Percentiles rank a stretch among this genome's conserved stretches.
Evolutionary conservation across 2,113 vertebrate genomes (phyloP).

Genomic region (Aptenodytes forsteri): DNA sequence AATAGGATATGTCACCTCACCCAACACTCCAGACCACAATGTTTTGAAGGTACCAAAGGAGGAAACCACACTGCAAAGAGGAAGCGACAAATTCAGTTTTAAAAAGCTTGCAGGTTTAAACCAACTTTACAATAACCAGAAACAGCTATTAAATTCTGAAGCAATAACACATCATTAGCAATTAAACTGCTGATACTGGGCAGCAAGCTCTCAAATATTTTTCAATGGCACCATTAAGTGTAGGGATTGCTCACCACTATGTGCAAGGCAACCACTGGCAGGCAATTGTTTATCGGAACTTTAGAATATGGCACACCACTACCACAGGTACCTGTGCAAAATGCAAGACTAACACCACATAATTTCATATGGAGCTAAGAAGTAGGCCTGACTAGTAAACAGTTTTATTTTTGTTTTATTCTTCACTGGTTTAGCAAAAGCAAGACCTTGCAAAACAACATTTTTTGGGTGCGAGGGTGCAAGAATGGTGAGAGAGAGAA

Average conservation of each 20-base stretch:
- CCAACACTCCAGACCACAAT: neutral
- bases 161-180: slow-evolving; percentile 26
- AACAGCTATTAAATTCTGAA: slow-evolving; percentile 47
- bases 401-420: neutral
- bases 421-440: neutral
- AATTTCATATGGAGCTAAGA: neutral
- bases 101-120: slow-evolving; percentile 24
- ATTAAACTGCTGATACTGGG: slow-evolving; percentile 9
- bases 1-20: slow-evolving; percentile 49
- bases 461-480: neutral
- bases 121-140: slow-evolving; percentile 1
- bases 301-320: neutral
- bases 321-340: neutral
- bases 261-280: neutral
- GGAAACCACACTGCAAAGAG: slow-evolving; percentile 52
- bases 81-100: slow-evolving; percentile 37
- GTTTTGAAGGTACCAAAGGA: slow-evolving; percentile 40
- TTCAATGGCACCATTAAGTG: neutral
- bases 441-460: neutral
- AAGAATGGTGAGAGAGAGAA: neutral
- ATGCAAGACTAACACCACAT: neutral
- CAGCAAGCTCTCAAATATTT: neutral
- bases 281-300: neutral
- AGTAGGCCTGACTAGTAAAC: neutral
- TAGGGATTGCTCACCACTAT: neutral